Evolutionary conservation across 2,888 invertebrate species (phyloP), one percentile per base, ranked within the genome.

Genomic region (Cenopis cana): DNA sequence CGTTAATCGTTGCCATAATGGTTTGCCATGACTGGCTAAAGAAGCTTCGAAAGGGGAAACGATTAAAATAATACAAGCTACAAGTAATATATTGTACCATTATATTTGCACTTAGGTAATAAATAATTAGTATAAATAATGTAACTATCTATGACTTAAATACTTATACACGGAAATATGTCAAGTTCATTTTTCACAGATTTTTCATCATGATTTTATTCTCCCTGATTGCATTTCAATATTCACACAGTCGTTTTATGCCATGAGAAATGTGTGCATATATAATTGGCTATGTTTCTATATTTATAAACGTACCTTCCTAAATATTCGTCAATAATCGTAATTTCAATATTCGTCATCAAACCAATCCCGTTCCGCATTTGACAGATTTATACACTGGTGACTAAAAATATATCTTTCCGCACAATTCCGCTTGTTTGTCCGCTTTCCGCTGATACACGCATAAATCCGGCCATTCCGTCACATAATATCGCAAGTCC

Each of bases 341-440:
- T n/a, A n/a, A 79, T 80, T 80, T 81, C 82, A 82, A 82, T 77
- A 81, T 83, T 83, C 81, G 78, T 83, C 82, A 82, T 78, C 81
- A 77, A 70, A 75, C 78, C 81, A 80, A 85, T 84, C 81, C 81
- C 80, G 81, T 83, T 85, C 82, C 85, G 85, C 84, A 79, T 82
- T 78, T 88, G 87, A 90, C 85, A 88, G 89, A 90, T 89, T 85
- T 88, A 90, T 86, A 87, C 82, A 85, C 82, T 84, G 76, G 82
- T 77, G 78, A 80, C 82, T 82, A 83, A 83, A 88, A 91, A 90
- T 85, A 77, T 85, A 82, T 82, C 85, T 84, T 83, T 84, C 85
- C 85, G 88, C 89, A 88, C 88, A 89, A 90, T 89, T 87, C 81
- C 82, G 82, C 87, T 89, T 90, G 92, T 93, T 91, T 90, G 89